Conservation (phyloP, 2,797 vertebrate genomes). For the Chanos chanos region DNA sequence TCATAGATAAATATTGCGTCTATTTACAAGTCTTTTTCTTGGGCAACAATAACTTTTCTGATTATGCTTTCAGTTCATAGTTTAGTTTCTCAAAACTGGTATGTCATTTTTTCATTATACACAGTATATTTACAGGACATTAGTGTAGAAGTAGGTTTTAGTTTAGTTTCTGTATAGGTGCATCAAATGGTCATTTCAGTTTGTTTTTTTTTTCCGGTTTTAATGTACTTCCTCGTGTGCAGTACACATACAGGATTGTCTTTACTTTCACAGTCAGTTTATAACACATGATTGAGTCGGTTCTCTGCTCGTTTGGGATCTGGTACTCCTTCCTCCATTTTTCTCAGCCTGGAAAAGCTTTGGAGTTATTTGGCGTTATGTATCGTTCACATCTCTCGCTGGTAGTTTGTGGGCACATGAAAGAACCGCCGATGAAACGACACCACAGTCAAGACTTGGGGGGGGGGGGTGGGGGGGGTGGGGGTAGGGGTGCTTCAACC, state of each 20-base stretch:
- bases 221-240: conserved; percentile 70
- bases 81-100: neutral
- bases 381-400: too few relatives aligned
- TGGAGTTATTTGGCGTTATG: too few relatives aligned
- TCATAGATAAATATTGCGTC: conserved; percentile 8
- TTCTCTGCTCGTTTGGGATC: conserved; percentile 49
- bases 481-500: too few relatives aligned
- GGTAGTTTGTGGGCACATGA: too few relatives aligned
- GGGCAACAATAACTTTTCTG: conserved; percentile 8
- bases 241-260: conserved; percentile 63
- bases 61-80: conserved; percentile 18
- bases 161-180: conserved; percentile 25
- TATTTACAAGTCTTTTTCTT: conserved; percentile 3
- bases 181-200: conserved; percentile 49
- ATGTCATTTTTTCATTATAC: conserved; percentile 20
- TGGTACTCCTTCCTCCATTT: conserved; percentile 53
- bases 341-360: too few relatives aligned
- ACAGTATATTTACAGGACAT: conserved; percentile 25
- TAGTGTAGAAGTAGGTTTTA: conserved; percentile 21
- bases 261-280: conserved; percentile 65
- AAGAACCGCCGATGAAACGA: too few relatives aligned
- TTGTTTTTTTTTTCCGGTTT: conserved; percentile 62
- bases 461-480: too few relatives aligned
- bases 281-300: conserved; percentile 58
- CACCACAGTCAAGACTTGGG: too few relatives aligned